Base-by-base conservation (phyloP, 2,113 vertebrate species). In the Corythornis vintsioides region DNA sequence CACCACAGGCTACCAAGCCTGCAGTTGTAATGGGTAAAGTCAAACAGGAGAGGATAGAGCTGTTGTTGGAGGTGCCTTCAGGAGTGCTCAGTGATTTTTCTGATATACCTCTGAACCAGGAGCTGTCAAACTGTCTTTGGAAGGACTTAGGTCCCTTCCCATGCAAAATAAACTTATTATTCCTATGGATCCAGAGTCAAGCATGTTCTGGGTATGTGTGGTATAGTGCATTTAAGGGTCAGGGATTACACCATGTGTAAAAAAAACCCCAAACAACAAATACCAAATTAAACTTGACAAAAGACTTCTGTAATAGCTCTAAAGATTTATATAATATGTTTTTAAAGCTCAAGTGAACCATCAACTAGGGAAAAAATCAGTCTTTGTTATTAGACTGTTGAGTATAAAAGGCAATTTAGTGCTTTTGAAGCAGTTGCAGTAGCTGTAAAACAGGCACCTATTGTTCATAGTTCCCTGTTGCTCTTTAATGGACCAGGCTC, bases 311-410 rank as follows among this genome's bases (percentile, higher is more conserved):
- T 94, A 94, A 91, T 77, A 86, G 85, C 84, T 47, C 33, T 91
- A 93, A 95, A 94, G 88, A 87, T 96, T 97, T 94, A 92, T 78
- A 92, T 92, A 93, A 96, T 56, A 53, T 93, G 72, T 94, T 96
- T 97, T 97, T 93, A 95, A 97, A 97, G 90, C 35, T 89, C 83
- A 87, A 96, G 94, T 89, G 96, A 97, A 87, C 85, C 96, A 83
- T 96, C 28, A 93, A 31, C n/a, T 84, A 85, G 84, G 90, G 33
- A 45, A 84, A 69, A 94, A 95, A 89, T 88, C 57, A 74, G 84
- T 76, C 93, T 97, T 96, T 97, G 96, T 96, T 96, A 87, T 93
- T 91, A 93, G 89, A 89, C 82, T 94, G 81, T 94, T 96, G 91
- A 91, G 72, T 93, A 95, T 93, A 96, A 94, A 97, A 97, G 96